These are phyloP conservation scores for Eupithecia centaureata DNA, from an alignment of 2,888 invertebrate species.

Conservation along the genomic window DNA sequence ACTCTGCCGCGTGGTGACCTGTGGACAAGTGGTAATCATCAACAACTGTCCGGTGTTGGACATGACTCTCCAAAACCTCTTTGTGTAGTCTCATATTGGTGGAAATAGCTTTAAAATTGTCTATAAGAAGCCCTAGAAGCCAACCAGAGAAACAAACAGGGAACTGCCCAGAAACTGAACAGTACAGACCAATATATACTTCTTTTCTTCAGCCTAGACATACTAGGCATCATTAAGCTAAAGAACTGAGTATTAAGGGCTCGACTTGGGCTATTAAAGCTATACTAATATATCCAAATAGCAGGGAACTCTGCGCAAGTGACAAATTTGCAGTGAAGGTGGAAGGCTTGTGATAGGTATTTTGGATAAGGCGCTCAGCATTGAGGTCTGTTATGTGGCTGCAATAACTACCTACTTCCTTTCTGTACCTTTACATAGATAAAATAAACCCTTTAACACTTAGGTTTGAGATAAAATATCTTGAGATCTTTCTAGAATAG, in stretches of 20 bases:
- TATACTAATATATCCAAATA: not conserved
- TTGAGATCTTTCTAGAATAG: not conserved
- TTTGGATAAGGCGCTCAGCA: not conserved
- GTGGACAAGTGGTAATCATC: constrained; percentile 26
- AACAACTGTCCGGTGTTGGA: not conserved
- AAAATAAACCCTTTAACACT: not conserved
- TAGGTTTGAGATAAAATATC: not conserved
- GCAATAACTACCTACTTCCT: not conserved
- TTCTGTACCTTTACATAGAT: not conserved
- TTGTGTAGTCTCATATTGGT: not conserved
- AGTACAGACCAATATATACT: not conserved
- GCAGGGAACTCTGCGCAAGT: not conserved
- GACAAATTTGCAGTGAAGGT: not conserved
- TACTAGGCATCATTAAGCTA: not conserved
- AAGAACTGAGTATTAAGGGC: not conserved
- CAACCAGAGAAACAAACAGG: not conserved
- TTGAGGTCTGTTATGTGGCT: not conserved
- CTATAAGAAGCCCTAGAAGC: not conserved
- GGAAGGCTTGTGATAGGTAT: not conserved
- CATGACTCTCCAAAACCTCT: not conserved
- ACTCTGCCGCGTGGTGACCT: constrained; percentile 89
- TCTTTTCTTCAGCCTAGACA: not conserved
- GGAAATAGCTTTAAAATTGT: not conserved
- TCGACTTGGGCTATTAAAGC: not conserved
- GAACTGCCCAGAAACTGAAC: not conserved